These are phyloP conservation scores for Porites rus DNA, from an alignment of 92 coral and sea anemone genomes.

Conservation along the genomic window DNA sequence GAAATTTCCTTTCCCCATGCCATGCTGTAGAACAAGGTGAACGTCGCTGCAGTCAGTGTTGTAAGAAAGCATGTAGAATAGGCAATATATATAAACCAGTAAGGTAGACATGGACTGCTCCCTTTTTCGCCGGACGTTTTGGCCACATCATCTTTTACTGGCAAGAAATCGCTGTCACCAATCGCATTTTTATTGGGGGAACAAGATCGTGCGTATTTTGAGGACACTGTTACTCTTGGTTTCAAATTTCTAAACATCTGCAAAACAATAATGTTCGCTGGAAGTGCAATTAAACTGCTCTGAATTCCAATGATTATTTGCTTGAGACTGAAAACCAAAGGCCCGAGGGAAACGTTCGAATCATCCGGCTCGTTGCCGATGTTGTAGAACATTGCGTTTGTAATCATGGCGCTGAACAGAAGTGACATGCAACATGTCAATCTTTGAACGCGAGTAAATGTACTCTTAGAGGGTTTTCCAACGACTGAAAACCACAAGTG, in stretches of 20 bases:
- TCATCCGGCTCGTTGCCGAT: slow-evolving; percentile 64
- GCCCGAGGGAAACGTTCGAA: slow-evolving; percentile 74
- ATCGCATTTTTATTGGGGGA: slow-evolving; percentile 1
- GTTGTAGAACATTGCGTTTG: slow-evolving; percentile 91
- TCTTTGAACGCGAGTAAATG: slow-evolving; percentile 87
- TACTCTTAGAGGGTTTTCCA: slow-evolving; percentile 78
- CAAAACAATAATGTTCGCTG: slow-evolving; percentile 62
- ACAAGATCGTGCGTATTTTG: slow-evolving; percentile 12
- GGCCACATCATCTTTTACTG: neutral
- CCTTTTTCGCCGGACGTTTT: neutral
- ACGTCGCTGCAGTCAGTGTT: slow-evolving; percentile 49
- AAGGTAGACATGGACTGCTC: slow-evolving; percentile 57
- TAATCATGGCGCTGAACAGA: slow-evolving; percentile 83
- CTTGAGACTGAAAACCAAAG: slow-evolving; percentile 63
- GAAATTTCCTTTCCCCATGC: slow-evolving; percentile 76
- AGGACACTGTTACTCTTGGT: slow-evolving; percentile 30
- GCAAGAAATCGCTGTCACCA: neutral
- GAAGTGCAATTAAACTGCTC: slow-evolving; percentile 78
- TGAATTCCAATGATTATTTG: slow-evolving; percentile 81
- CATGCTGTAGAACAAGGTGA: slow-evolving; percentile 84
- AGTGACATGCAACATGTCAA: slow-evolving; percentile 84
- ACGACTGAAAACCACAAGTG: slow-evolving; percentile 88
- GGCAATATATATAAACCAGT: slow-evolving; percentile 73
- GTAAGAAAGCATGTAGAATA: slow-evolving; percentile 62
- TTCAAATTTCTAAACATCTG: slow-evolving; percentile 68